Conservation (phyloP, 2,113 vertebrate genomes). For the Porphyrio hochstetteri region DNA sequence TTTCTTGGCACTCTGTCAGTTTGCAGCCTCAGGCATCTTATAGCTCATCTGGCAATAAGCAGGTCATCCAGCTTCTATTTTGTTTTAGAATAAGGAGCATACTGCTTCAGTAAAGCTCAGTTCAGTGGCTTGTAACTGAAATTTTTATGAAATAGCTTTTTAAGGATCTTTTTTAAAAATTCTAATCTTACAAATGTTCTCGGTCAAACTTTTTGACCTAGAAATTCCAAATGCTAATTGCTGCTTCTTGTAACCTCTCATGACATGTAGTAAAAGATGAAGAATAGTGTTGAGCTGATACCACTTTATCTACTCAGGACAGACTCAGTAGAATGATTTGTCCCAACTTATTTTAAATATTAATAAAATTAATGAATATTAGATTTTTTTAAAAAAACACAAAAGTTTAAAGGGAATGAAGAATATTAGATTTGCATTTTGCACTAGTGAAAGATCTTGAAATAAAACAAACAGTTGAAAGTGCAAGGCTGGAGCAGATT, state of each 20-base stretch:
- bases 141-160: neutral
- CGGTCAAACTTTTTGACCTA: neutral
- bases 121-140: neutral
- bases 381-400: neutral
- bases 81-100: neutral
- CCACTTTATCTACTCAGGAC: neutral
- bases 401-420: neutral
- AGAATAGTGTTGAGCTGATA: neutral
- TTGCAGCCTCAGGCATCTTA: neutral
- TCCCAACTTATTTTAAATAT: neutral
- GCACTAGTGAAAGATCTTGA: neutral
- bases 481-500: neutral
- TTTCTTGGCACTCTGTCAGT: neutral
- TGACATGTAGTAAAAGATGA: neutral
- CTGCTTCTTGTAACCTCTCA: neutral
- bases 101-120: neutral
- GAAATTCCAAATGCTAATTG: neutral
- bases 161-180: too few species aligned
- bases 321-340: neutral
- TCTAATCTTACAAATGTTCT: neutral
- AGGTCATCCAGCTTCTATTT: neutral
- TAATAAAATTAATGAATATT: neutral
- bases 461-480: neutral
- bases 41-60: accelerated
- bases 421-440: neutral